Conservation (phyloP, 1,140 invertebrate genomes). For the Sipha flava region DNA sequence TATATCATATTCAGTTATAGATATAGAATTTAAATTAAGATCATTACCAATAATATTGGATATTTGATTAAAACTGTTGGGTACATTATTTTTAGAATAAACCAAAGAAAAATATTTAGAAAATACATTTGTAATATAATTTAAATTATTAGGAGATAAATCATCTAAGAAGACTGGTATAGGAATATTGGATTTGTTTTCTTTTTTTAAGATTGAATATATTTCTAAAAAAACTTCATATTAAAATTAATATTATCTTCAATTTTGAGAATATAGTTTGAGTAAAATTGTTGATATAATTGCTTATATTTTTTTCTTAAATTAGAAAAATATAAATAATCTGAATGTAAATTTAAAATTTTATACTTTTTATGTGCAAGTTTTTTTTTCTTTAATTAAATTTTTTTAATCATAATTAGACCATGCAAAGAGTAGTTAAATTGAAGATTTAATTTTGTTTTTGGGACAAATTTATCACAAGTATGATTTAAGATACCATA, state of each 20-base stretch:
- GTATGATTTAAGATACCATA: not conserved
- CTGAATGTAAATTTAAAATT: not conserved
- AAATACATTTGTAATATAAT: too few species aligned
- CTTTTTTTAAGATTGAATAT: not conserved
- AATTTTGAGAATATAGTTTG: too few species aligned
- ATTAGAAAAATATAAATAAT: not conserved
- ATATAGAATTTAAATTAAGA: too few species aligned
- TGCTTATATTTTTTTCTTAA: not conserved
- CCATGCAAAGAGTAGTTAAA: not conserved
- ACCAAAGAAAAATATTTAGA: too few species aligned
- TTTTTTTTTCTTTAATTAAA: not conserved
- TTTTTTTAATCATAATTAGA: not conserved
- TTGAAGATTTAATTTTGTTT: not conserved
- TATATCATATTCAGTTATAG: too few species aligned
- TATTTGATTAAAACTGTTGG: too few species aligned
- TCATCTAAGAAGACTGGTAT: too few species aligned
- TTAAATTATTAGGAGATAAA: too few species aligned
- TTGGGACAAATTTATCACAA: not conserved
- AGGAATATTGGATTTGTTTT: not conserved
- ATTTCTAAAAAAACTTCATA: not conserved
- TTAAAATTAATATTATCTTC: not conserved
- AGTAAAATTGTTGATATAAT: too few species aligned
- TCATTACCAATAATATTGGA: too few species aligned
- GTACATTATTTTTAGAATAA: too few species aligned
- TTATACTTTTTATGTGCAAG: not conserved